Evolutionary conservation across 2,797 vertebrate species (phyloP).

Genomic region (Leptoclinus maculatus): DNA sequence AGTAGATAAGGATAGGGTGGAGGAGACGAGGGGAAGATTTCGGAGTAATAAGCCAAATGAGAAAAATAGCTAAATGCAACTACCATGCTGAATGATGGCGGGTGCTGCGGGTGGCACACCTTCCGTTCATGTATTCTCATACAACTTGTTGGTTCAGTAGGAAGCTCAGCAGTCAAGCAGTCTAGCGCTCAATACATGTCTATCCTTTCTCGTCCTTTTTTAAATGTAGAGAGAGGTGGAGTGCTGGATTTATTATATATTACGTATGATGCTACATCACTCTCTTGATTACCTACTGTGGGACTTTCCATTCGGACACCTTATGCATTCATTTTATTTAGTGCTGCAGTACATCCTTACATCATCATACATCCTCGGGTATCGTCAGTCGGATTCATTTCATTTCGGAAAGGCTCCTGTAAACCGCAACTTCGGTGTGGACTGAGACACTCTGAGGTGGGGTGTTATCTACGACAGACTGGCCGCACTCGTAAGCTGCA

Average conservation of each 20-base stretch:
- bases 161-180: constrained; percentile 6
- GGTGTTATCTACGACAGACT: constrained; percentile 27
- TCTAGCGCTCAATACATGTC: neutral
- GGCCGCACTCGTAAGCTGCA: constrained; percentile 45
- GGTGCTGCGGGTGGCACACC: constrained; percentile 17
- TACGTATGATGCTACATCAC: neutral
- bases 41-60: constrained; percentile 4
- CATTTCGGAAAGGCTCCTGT: neutral
- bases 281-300: neutral
- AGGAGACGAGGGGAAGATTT: constrained; percentile 6
- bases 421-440: constrained; percentile 22
- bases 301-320: neutral
- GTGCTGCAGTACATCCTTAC: neutral
- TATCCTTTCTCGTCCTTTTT: constrained; percentile 9
- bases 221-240: constrained; percentile 3
- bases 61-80: neutral
- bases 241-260: constrained; percentile 5
- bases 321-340: constrained; percentile 11
- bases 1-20: constrained; percentile 13
- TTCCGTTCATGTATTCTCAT: constrained; percentile 10
- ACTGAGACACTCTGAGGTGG: constrained; percentile 5
- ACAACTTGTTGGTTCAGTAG: constrained; percentile 26
- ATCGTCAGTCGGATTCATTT: constrained; percentile 38
- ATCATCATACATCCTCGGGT: neutral
- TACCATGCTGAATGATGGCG: neutral